These are phyloP conservation scores for Melikaiella ostensackeni DNA, from an alignment of 2,888 invertebrate genomes.

Conservation along the genomic window DNA sequence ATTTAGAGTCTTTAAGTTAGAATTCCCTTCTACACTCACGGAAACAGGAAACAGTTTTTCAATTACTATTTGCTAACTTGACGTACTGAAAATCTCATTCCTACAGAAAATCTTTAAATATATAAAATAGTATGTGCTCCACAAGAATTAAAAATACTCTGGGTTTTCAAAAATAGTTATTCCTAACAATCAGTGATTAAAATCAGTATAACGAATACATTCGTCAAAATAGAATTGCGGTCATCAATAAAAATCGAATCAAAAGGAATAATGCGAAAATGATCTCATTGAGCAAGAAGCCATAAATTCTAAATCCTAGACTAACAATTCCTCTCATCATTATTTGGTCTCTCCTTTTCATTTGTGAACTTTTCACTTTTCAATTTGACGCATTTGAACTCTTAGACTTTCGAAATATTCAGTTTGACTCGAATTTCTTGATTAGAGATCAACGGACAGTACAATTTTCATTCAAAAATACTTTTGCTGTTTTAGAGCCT, in stretches of 20 bases:
- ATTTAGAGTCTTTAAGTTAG: slow-evolving; percentile 34
- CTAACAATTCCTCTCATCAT: neutral
- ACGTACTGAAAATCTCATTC: slow-evolving; percentile 22
- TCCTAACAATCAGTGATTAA: slow-evolving; percentile 5
- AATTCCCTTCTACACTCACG: neutral
- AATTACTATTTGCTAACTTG: slow-evolving; percentile 5
- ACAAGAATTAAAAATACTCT: slow-evolving; percentile 30
- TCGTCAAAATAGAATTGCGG: slow-evolving; percentile 5
- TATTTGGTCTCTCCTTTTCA: neutral
- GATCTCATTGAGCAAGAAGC: neutral
- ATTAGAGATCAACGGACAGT: slow-evolving; percentile 18
- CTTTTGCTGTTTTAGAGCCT: slow-evolving; percentile 11
- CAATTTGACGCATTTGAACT: neutral
- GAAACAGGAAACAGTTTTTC: slow-evolving; percentile 5
- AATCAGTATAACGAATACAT: slow-evolving; percentile 26
- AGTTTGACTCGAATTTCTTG: neutral
- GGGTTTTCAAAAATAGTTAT: slow-evolving; percentile 28
- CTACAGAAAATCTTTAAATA: slow-evolving; percentile 19
- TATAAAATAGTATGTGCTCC: slow-evolving; percentile 27
- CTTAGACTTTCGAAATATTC: neutral
- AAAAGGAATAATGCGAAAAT: slow-evolving; percentile 11
- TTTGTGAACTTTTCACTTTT: neutral
- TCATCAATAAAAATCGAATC: slow-evolving; percentile 19
- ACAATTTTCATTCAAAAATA: slow-evolving; percentile 7
- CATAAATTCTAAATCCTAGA: neutral